Evolutionary conservation across 2,113 vertebrate species (phyloP), one percentile per base, ranked within the genome.

Genomic region (Alethe diademata): DNA sequence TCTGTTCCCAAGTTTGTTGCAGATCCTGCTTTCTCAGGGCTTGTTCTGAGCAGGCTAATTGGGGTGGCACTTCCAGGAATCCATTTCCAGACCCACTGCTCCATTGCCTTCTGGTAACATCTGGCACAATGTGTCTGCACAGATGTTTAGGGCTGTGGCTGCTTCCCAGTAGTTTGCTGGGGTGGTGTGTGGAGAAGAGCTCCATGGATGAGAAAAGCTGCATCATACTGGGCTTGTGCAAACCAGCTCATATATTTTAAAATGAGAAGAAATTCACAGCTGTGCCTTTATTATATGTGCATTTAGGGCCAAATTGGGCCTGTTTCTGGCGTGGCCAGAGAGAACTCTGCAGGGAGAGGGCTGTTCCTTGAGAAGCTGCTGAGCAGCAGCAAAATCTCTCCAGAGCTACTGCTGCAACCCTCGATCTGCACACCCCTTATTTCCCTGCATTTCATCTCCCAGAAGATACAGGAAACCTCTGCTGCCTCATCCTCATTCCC

Each of bases 241-340:
- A 95, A 88, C 15, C 78, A 91, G 33, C 50, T 83, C 74, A 40
- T 91, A 29, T 73, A 62, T 88, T 92, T 92, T 64, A 74, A 92
- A 88, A 51, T 13, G 29, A 70, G 74, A 79, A 69, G 81, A 93
- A 94, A 73, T 82, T 88, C 87, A 62, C 93, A 95, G 81, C 94
- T 95, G 91, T 69, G 58, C 40, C 86, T 92, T 70, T 75, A 33
- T 79, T 88, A 33, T 18, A 50, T 31, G 36, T 58, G 50, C 19
- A 51, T 73, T 91, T 82, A 64, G 56, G 87, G 81, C 78, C 78
- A 93, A 88, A 76, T 28, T 36, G 29, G 70, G 71, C 62, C 87
- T 92, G 42, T 54, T 91, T 87, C 89, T 96, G 89, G 78, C 62
- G 28, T 58, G 90, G 88, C 60, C 14, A 1, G 35, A 43, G 56